These are phyloP conservation scores for Clinocottus analis DNA, from an alignment of 2,113 vertebrate species.

Conservation along the genomic window DNA sequence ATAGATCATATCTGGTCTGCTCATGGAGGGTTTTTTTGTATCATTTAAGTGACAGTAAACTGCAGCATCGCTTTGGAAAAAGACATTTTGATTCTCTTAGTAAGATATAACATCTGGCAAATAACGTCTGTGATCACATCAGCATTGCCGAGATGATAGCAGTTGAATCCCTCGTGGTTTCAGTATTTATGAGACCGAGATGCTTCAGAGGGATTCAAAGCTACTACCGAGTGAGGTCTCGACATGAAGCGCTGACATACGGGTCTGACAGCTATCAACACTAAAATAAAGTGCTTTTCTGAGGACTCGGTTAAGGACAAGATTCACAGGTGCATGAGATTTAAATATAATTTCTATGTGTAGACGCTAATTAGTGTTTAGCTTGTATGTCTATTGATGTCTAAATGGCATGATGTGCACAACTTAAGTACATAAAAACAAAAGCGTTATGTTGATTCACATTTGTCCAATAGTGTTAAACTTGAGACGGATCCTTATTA, in stretches of 20 bases:
- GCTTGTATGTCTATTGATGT: not conserved
- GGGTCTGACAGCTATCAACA: not conserved
- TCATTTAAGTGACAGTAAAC: not conserved
- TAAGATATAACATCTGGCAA: conserved; percentile 33
- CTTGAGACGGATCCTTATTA: not conserved
- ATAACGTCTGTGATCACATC: conserved; percentile 5
- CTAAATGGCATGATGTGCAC: not conserved
- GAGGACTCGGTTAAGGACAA: not conserved
- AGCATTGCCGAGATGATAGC: conserved; percentile 10
- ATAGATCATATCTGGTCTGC: conserved; percentile 8
- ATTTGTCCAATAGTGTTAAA: not conserved
- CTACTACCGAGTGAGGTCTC: not conserved
- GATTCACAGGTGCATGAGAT: not conserved
- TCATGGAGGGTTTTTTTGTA: not conserved
- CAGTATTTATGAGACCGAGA: conserved; percentile 2
- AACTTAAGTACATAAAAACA: not conserved
- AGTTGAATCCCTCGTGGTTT: not conserved
- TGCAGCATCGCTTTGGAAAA: conserved; percentile 15
- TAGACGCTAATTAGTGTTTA: not conserved
- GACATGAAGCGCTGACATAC: not conserved
- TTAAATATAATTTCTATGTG: not conserved
- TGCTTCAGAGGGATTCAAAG: conserved; percentile 1
- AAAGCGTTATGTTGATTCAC: not conserved
- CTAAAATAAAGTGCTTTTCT: not conserved
- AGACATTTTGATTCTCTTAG: not conserved